Percentiles rank a stretch among this genome's conserved stretches.
Evolutionary conservation across 2,888 invertebrate genomes (phyloP).

Genomic region (Pegoplata infirma): DNA sequence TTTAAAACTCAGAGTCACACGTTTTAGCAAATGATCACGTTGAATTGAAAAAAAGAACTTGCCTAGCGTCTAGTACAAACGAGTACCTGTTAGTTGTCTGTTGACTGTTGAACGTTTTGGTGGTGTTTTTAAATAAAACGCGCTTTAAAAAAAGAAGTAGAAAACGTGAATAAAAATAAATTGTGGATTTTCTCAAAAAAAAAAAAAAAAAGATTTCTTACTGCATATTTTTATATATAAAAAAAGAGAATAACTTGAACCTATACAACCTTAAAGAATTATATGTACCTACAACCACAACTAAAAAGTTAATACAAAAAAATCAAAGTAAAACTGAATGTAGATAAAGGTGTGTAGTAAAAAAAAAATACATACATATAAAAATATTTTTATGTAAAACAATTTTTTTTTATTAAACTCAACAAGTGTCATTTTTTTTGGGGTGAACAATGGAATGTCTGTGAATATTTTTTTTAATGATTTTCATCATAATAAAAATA

Average conservation of each 20-base stretch:
- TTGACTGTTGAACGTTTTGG: slow-evolving; percentile 63
- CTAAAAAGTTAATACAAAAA: slow-evolving; percentile 29
- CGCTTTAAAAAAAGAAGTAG: slow-evolving; percentile 11
- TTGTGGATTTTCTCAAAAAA: slow-evolving; percentile 24
- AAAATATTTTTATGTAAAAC: slow-evolving; percentile 18
- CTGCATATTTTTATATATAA: slow-evolving; percentile 11
- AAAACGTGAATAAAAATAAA: slow-evolving; percentile 28
- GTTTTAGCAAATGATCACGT: slow-evolving; percentile 14
- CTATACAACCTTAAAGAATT: slow-evolving; percentile 47
- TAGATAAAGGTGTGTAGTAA: slow-evolving; percentile 57
- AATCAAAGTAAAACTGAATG: slow-evolving; percentile 37
- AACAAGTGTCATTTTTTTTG: slow-evolving; percentile 52
- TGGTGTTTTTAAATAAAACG: slow-evolving; percentile 44
- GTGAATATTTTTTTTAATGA: slow-evolving; percentile 29
- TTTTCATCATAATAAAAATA: slow-evolving; percentile 28
- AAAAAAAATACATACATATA: slow-evolving; percentile 13
- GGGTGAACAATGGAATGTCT: slow-evolving; percentile 49
- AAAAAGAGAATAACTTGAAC: slow-evolving; percentile 40
- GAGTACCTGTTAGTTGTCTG: slow-evolving; percentile 63
- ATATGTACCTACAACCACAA: slow-evolving; percentile 12
- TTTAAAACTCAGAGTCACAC: slow-evolving; percentile 24
- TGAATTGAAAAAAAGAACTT: slow-evolving; percentile 25
- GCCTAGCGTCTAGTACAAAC: slow-evolving; percentile 23
- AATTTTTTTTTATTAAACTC: slow-evolving; percentile 20
- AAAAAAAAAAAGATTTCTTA: slow-evolving; percentile 33